A percentile compares a stretch with the other conserved stretches of the same genome.
Evolutionary conservation across 2,888 invertebrate genomes (phyloP).

Genomic region (Seira musarum): DNA sequence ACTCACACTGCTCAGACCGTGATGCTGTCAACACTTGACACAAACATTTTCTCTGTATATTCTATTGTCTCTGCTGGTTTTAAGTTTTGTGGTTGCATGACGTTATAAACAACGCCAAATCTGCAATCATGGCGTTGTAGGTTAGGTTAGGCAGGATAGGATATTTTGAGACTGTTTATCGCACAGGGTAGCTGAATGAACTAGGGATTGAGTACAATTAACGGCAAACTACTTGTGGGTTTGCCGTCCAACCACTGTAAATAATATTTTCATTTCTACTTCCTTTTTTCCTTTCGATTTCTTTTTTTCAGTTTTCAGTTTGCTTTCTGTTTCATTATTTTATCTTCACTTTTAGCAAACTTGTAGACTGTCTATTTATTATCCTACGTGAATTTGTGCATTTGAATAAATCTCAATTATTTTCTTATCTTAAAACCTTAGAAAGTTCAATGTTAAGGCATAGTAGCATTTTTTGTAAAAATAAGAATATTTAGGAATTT

Average conservation of each 20-base stretch:
- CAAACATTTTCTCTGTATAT: neutral
- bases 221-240: slow-evolving; percentile 25
- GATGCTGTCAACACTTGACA: neutral
- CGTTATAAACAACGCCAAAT: slow-evolving; percentile 35
- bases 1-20: neutral
- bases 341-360: slow-evolving; percentile 2
- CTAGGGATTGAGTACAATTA: neutral
- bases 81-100: slow-evolving; percentile 10
- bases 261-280: slow-evolving; percentile 9
- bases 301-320: slow-evolving; percentile 38
- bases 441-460: neutral
- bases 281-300: neutral
- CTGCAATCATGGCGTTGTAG: slow-evolving; percentile 51
- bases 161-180: slow-evolving; percentile 14
- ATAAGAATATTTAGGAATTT: neutral
- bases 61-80: slow-evolving; percentile 36
- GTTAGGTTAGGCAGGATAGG: slow-evolving; percentile 53
- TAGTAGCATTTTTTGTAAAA: neutral
- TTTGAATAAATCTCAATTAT: neutral
- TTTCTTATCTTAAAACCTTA: neutral
- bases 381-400: neutral
- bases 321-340: neutral
- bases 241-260: no score
- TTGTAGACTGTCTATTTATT: slow-evolving; percentile 24
- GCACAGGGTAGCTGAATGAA: neutral